phyloP scores from a whole-genome alignment of 2,113 vertebrate genomes.

The Heptranchias perlo region DNA sequence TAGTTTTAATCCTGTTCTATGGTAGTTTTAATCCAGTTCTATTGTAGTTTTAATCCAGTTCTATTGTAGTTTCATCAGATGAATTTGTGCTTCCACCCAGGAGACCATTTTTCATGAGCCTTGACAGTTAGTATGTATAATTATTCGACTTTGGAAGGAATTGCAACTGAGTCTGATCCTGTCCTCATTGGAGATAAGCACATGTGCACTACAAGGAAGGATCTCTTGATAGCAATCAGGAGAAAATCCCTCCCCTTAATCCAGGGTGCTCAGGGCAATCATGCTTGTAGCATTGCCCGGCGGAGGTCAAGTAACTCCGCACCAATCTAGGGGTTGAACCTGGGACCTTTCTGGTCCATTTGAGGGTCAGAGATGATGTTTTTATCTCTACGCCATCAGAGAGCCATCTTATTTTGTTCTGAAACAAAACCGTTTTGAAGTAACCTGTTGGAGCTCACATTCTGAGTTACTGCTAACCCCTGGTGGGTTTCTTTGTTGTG shows the following conservation, averaged over 20 bases:
- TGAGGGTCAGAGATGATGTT: not conserved
- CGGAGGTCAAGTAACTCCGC: not conserved
- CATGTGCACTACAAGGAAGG: not conserved
- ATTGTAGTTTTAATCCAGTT: no score
- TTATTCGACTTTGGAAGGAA: no score
- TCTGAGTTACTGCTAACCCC: not conserved
- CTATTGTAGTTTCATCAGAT: no score
- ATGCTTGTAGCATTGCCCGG: not conserved
- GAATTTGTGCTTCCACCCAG: no score
- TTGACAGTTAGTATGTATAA: no score
- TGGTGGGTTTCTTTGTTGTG: not conserved
- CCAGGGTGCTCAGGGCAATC: not conserved
- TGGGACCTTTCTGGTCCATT: not conserved
- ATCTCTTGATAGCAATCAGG: not conserved
- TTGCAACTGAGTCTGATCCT: no score
- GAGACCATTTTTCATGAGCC: no score
- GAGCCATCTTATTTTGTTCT: not conserved
- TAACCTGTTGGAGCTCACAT: not conserved
- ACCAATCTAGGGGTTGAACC: not conserved
- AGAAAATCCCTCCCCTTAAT: not conserved
- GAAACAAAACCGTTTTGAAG: not conserved
- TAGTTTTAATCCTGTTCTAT: no score
- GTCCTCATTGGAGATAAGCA: no score
- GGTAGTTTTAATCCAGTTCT: no score
- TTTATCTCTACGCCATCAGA: not conserved